Percentiles rank a stretch among this genome's conserved stretches.
Conservation (phyloP, 2,888 invertebrate genomes). For the Protonemura montana region DNA sequence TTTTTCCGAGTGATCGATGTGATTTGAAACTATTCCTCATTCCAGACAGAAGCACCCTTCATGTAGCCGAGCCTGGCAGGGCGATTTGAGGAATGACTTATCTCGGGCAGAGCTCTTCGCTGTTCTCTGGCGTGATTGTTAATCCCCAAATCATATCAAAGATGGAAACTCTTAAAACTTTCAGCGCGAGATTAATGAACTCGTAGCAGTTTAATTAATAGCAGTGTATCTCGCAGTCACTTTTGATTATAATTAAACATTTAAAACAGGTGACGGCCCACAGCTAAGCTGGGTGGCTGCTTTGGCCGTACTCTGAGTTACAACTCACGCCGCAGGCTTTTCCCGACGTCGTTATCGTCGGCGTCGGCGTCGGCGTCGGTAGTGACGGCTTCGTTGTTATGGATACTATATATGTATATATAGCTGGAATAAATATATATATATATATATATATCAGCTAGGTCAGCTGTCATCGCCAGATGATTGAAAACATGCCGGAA, state of each 20-base stretch:
- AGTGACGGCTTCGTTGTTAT: too few relatives aligned
- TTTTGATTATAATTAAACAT: conserved; percentile 36
- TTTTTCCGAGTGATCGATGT: too few relatives aligned
- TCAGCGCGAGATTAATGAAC: conserved; percentile 29
- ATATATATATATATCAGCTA: not conserved
- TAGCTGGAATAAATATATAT: not conserved
- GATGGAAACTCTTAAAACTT: not conserved
- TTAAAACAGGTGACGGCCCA: conserved; percentile 3
- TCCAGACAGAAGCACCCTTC: too few relatives aligned
- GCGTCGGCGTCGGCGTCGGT: conserved; percentile 1
- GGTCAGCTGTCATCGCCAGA: conserved; percentile 38
- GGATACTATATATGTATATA: not conserved
- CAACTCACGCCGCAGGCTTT: too few relatives aligned
- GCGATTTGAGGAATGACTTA: too few relatives aligned
- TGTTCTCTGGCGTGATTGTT: not conserved
- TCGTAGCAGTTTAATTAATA: conserved; percentile 26
- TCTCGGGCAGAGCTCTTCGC: too few relatives aligned
- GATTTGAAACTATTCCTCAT: too few relatives aligned
- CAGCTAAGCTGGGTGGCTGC: too few relatives aligned
- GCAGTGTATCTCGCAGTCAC: conserved; percentile 14
- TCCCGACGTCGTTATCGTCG: not conserved
- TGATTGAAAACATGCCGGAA: conserved; percentile 45
- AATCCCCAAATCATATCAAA: not conserved
- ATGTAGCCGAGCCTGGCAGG: too few relatives aligned
- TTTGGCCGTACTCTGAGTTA: too few relatives aligned